Evolutionary conservation across 2,797 vertebrate species (phyloP), one percentile per base, ranked within the genome.

Genomic region (Sebastes oblongus): DNA sequence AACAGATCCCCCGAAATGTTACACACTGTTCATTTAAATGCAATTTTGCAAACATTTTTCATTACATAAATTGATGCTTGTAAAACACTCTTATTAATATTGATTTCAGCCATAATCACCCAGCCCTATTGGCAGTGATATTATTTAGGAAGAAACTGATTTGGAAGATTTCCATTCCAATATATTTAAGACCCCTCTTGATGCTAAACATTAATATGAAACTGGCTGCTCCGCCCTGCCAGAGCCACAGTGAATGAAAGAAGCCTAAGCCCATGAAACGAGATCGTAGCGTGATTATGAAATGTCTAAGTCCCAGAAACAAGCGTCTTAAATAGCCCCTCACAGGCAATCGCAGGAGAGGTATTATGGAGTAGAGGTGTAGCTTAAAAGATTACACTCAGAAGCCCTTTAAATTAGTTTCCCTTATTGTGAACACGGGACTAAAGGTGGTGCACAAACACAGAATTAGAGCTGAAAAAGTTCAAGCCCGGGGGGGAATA

Each of bases 331-430:
- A 90, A 87, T 22, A 76, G 77, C 83, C 86, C 74, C 70, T 67
- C 69, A 79, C 68, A 78, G 78, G 78, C 87, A 91, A 81, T 88
- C 89, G 92, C 73, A 82, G 24, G 66, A 87, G 90, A 80, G 52
- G 86, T 75, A 91, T 92, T 92, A 91, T 88, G 65, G 39, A 74
- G 85, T 80, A 85, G 81, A 91, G 88, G 89, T 92, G 88, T 88
- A 92, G 89, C 90, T 93, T 93, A 91, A 91, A 88, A 92, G 91
- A 91, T 93, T 92, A 91, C 73, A 77, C 54, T 71, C 56, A 27
- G 77, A 93, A 89, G 82, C 75, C 77, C 66, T 91, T 92, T 78
- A 88, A 90, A 90, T 92, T 77, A 85, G 85, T 85, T 92, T 86
- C 74, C 55, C 73, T 88, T 83, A 85, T 88, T 85, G 81, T 89